phyloP scores from a whole-genome alignment of 2,888 invertebrate species.

The Hoplodrina blanda region DNA sequence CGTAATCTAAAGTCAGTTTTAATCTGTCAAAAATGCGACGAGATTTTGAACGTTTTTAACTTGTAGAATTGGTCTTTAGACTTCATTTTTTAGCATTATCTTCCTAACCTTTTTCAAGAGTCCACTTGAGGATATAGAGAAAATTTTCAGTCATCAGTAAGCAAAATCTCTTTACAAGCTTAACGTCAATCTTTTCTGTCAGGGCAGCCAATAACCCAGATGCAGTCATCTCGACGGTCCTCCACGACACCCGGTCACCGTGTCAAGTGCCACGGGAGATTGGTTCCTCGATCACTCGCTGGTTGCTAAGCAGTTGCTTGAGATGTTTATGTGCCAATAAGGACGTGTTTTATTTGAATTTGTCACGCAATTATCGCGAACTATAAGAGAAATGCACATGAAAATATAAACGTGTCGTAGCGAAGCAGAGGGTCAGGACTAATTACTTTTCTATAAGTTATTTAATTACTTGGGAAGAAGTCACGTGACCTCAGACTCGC shows the following conservation, averaged over 20 bases:
- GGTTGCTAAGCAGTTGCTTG: slow-evolving; percentile 58
- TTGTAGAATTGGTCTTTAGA: too few relatives aligned
- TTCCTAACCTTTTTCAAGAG: too few relatives aligned
- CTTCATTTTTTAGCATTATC: too few relatives aligned
- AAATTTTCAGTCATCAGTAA: not conserved
- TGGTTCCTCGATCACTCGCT: slow-evolving; percentile 55
- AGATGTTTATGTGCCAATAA: slow-evolving; percentile 40
- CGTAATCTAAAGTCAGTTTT: too few relatives aligned
- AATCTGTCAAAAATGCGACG: too few relatives aligned
- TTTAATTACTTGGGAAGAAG: too few relatives aligned
- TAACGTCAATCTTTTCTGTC: slow-evolving; percentile 30
- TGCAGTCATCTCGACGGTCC: slow-evolving; percentile 54
- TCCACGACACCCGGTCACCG: slow-evolving; percentile 64
- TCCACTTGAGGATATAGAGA: not conserved
- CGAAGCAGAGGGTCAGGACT: too few relatives aligned
- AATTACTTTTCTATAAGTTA: too few relatives aligned
- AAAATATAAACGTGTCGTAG: too few relatives aligned
- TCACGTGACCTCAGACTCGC: too few relatives aligned
- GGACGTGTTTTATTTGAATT: slow-evolving; percentile 32
- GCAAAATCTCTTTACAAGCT: slow-evolving; percentile 14
- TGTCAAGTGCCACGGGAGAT: slow-evolving; percentile 68
- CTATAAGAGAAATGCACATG: too few relatives aligned
- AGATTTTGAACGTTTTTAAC: too few relatives aligned
- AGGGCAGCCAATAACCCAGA: slow-evolving; percentile 64
- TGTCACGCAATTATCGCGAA: not conserved